Conservation (phyloP, 2,113 vertebrate species). For the Burhinus bistriatus region DNA sequence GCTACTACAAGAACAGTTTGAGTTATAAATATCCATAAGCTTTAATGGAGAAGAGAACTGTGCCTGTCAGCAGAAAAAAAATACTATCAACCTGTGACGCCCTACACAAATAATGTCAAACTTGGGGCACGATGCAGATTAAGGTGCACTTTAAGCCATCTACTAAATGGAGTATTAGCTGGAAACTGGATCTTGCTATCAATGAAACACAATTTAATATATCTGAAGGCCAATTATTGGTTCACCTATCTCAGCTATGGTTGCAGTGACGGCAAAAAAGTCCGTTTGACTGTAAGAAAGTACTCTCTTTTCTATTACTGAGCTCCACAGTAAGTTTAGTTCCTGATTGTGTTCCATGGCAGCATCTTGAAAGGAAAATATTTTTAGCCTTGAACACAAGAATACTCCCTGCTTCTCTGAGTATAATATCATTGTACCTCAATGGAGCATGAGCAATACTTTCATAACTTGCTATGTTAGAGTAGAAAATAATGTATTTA, state of each 20-base stretch:
- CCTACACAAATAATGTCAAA: constrained; percentile 62
- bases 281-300: neutral
- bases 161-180: constrained; percentile 49
- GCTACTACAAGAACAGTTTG: constrained; percentile 40
- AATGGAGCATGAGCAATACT: neutral
- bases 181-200: constrained; percentile 40
- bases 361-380: constrained; percentile 10
- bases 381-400: constrained; percentile 6
- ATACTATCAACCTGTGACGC: constrained; percentile 46
- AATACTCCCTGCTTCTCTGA: neutral
- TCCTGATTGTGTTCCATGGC: neutral
- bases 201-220: constrained; percentile 53
- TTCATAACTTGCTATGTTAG: neutral
- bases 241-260: constrained; percentile 11
- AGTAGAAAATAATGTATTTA: neutral
- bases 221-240: constrained; percentile 23
- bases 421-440: neutral
- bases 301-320: neutral
- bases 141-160: constrained; percentile 64
- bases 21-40: constrained; percentile 59
- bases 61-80: constrained; percentile 55
- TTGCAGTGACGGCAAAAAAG: neutral
- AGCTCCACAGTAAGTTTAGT: neutral
- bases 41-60: constrained; percentile 57
- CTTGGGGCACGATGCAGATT: constrained; percentile 55